A percentile compares a stretch with the other conserved stretches of the same genome.
These are phyloP conservation scores for Hymenopus coronatus DNA, from an alignment of 2,888 invertebrate species.

Conservation along the genomic window DNA sequence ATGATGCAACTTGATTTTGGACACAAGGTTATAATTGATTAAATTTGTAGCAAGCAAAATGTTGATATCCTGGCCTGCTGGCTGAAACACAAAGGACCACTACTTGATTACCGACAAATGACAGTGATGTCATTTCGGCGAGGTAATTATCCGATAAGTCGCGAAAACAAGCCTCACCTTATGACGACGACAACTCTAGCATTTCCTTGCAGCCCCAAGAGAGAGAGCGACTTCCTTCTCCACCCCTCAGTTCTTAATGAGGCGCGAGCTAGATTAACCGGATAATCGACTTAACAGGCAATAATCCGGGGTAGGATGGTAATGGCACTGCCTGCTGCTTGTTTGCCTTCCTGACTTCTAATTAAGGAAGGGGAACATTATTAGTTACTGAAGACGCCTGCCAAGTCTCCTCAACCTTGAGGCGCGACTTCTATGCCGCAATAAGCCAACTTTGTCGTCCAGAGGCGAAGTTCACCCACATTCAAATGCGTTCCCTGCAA, in stretches of 20 bases:
- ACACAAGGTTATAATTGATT: no score
- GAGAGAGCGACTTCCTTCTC: not conserved
- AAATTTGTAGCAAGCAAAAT: no score
- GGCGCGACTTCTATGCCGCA: not conserved
- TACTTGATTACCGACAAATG: not conserved
- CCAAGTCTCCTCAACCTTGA: not conserved
- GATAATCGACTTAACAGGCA: conserved; percentile 33
- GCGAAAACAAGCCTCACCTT: not conserved
- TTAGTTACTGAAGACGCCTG: conserved; percentile 17
- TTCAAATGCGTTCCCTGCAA: no score
- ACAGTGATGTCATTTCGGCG: not conserved
- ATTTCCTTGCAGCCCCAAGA: no score
- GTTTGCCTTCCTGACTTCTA: conserved; percentile 22
- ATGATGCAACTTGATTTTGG: no score
- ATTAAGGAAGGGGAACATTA: conserved; percentile 21
- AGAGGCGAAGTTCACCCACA: no score
- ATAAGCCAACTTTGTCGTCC: not conserved
- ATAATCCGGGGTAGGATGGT: conserved; percentile 22
- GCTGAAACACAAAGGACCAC: no score
- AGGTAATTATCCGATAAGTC: not conserved
- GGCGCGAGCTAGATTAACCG: conserved; percentile 31
- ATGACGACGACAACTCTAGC: not conserved
- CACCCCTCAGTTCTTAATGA: conserved; percentile 22
- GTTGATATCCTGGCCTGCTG: no score
- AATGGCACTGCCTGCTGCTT: conserved; percentile 12